These are phyloP conservation scores for Ptilorrhoa leucosticta DNA, from an alignment of 2,113 vertebrate species.

Conservation along the genomic window DNA sequence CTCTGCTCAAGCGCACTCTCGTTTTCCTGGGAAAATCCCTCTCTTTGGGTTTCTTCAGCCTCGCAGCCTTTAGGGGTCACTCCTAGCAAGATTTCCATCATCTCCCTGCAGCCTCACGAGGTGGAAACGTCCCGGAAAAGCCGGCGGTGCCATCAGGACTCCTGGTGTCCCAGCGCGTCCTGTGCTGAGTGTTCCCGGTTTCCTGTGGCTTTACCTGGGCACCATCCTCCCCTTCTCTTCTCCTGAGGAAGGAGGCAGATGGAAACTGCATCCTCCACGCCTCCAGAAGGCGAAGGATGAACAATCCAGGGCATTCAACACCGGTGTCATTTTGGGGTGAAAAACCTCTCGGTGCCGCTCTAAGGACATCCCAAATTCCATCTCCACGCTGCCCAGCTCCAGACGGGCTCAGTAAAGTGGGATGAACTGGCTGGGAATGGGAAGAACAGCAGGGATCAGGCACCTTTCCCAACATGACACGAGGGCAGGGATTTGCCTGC, in stretches of 20 bases:
- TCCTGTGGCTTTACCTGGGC: background rate
- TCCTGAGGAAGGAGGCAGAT: background rate
- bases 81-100: constrained; percentile 42
- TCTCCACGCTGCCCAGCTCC: rapidly evolving
- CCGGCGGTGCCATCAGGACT: rapidly evolving
- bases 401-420: background rate
- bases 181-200: background rate
- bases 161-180: rapidly evolving
- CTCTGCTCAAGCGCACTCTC: background rate
- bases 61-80: constrained; percentile 52
- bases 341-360: rapidly evolving
- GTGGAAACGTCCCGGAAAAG: background rate
- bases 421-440: background rate
- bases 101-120: background rate
- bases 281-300: background rate
- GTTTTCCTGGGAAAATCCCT: background rate
- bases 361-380: background rate
- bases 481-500: background rate
- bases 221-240: background rate
- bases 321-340: rapidly evolving
- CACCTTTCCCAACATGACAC: rapidly evolving
- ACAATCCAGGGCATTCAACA: background rate
- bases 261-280: background rate
- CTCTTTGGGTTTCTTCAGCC: constrained; percentile 5
- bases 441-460: background rate